Conservation (phyloP, 1,140 invertebrate genomes). For the Tetramorium alpestre region DNA sequence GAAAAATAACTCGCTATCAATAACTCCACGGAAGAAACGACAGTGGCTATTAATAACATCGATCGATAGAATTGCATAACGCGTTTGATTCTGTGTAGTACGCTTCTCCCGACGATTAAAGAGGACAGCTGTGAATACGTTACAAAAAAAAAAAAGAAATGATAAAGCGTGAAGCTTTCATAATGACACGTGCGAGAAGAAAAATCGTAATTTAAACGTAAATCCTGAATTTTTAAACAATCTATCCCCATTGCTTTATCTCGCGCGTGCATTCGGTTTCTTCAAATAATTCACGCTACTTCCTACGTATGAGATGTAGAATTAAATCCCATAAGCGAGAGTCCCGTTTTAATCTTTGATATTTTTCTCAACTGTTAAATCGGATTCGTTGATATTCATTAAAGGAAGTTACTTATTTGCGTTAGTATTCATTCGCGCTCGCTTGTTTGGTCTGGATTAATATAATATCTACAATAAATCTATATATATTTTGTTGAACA, state of each 20-base stretch:
- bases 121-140: conserved; percentile 1
- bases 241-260: neutral
- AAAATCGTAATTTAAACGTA: neutral
- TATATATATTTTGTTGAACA: neutral
- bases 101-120: conserved; percentile 34
- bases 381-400: neutral
- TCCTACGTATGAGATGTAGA: neutral
- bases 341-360: neutral
- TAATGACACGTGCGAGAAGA: conserved; percentile 2
- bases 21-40: conserved; percentile 19
- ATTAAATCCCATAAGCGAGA: neutral
- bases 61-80: conserved; percentile 50
- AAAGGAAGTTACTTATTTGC: neutral
- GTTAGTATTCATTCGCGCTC: neutral
- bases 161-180: neutral
- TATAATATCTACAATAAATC: neutral
- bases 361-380: conserved; percentile 9
- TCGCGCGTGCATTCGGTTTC: neutral
- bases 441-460: too few species aligned
- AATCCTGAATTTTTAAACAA: neutral
- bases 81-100: conserved; percentile 25
- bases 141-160: neutral
- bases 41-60: conserved; percentile 36
- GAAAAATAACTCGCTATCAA: conserved; percentile 38
- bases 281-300: neutral